phyloP scores from a whole-genome alignment of 1,140 invertebrate genomes.

The Ridgeia piscesae region DNA sequence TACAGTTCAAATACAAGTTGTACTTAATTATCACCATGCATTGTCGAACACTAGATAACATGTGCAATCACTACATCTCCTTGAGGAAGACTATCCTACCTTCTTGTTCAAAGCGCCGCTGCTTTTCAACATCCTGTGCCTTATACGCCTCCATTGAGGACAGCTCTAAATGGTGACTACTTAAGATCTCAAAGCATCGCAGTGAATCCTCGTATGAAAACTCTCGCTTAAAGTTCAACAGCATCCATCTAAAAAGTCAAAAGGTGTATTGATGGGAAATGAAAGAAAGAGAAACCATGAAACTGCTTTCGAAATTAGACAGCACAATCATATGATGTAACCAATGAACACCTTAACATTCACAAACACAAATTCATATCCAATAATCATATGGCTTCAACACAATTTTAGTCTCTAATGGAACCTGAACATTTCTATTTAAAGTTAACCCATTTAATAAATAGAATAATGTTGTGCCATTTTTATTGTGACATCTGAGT shows the following conservation, averaged over 20 bases:
- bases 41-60: background rate
- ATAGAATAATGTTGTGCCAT: no score
- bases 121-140: constrained; percentile 41
- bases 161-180: constrained; percentile 52
- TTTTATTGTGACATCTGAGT: no score
- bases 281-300: no score
- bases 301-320: no score
- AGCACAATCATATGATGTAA: no score
- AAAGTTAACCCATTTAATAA: no score
- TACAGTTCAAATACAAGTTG: no score
- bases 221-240: constrained; percentile 54
- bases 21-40: background rate
- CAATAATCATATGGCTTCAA: no score
- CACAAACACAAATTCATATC: no score
- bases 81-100: constrained; percentile 34
- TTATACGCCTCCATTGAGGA: constrained; percentile 48
- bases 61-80: background rate
- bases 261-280: constrained; percentile 16
- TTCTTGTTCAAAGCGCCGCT: constrained; percentile 48
- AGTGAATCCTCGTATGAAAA: constrained; percentile 48
- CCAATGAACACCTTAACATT: no score
- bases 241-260: constrained; percentile 46
- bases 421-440: no score
- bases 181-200: constrained; percentile 54
- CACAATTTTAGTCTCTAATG: no score